phyloP scores from a whole-genome alignment of 2,113 vertebrate species.

The human (Homo sapiens) region GRCh38 chr2:191111001-191111500 shows the following conservation, averaged over 20 bases:
- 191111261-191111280: not conserved
- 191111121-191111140: not conserved
- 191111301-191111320: not conserved
- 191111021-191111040: too few species aligned
- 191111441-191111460: not conserved
- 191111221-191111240: not conserved
- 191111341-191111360: not conserved
- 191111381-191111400: not conserved
- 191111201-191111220: not conserved
- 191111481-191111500: not conserved
- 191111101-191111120: not conserved
- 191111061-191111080: too few species aligned
- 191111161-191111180: not conserved
- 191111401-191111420: constrained; percentile 6
- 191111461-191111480: not conserved
- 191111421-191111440: not conserved
- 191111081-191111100: not conserved
- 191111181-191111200: not conserved
- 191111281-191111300: not conserved
- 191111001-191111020: too few species aligned
- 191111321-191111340: constrained; percentile 23
- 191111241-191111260: not conserved
- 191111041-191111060: too few species aligned
- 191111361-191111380: not conserved
- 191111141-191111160: not conserved